Percentiles rank a stretch among this genome's conserved stretches.
These are phyloP conservation scores for Idris sp. DNA, from an alignment of 1,140 invertebrate species.

Conservation along the genomic window DNA sequence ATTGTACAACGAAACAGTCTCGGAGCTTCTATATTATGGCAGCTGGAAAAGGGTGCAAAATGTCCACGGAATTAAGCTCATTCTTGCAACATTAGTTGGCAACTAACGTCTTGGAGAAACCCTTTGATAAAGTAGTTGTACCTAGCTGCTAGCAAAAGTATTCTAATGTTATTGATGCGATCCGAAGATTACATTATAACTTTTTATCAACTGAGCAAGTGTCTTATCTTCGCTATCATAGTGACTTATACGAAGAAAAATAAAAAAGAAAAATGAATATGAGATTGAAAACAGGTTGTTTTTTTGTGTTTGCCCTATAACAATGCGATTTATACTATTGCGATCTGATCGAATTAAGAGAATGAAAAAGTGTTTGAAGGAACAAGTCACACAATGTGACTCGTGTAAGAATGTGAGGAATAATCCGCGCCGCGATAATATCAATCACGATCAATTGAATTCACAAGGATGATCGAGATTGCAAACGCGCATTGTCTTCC, in stretches of 20 bases:
- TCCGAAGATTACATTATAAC: conserved; percentile 3
- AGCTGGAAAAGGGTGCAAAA: conserved; percentile 59
- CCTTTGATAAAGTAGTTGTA: conserved; percentile 17
- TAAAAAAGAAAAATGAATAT: no score
- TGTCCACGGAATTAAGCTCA: conserved; percentile 44
- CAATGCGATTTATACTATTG: no score
- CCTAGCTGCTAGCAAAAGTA: conserved; percentile 15
- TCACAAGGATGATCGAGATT: conserved; percentile 20
- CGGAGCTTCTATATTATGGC: conserved; percentile 70
- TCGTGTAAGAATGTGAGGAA: neutral
- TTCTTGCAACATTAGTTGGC: conserved; percentile 41
- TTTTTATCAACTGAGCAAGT: no score
- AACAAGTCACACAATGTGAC: conserved; percentile 3
- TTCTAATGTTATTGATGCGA: conserved; percentile 14
- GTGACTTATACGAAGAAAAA: no score
- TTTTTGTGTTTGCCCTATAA: no score
- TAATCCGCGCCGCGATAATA: conserved; percentile 7
- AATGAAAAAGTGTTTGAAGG: no score
- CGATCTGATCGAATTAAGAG: no score
- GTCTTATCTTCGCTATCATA: no score
- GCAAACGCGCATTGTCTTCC: conserved; percentile 11
- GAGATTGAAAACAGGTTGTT: no score
- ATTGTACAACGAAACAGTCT: conserved; percentile 70
- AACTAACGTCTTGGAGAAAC: conserved; percentile 16
- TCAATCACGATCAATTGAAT: conserved; percentile 9